Base-by-base conservation (phyloP, 2,797 vertebrate species). In the Alosa sapidissima region DNA sequence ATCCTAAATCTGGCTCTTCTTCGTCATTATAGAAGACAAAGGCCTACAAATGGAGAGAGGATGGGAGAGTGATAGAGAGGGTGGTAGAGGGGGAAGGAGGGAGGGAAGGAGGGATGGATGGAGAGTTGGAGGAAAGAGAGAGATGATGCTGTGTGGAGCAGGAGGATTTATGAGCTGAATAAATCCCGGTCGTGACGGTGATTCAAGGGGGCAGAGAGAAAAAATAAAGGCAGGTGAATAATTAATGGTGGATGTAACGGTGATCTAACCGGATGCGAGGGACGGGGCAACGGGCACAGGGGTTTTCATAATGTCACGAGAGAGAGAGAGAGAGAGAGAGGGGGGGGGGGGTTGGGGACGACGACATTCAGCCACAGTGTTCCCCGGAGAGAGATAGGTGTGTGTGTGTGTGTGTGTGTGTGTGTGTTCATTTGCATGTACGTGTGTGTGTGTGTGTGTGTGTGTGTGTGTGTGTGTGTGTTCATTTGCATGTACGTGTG, bases 201-300 rank as follows among this genome's bases (percentile, higher is more conserved):
- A 78, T 54, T 82, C 49, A 86, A 41, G 83, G 51, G 75, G 78
- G 60, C 41, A 72, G 83, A 81, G 24, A n/a, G 82, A 13, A 65
- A 81, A 82, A 58, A 81, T 84, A 86, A 84, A 86, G 82, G 41
- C 52, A 81, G 60, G 55, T 82, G 82, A 48, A 84, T 86, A 86
- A 86, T 86, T 81, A 86, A 86, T 86, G 78, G 48, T 1, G 54
- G 82, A 72, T 51, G 78, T 84, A 81, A 47, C 85, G 84, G 83
- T 82, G 78, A 84, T 86, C 83, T 84, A 81, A 84, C 55, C n/a
- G 48, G 83, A 82, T 82, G 85, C 45, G 81, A 84, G 85, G 8
- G 78, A 81, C 62, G 49, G 9, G 58, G 45, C 16, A 41, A 47
- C 16, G 0, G 19, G 48, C 55, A 48, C 52, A 81, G 47, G 82